Base-by-base conservation (phyloP, 2,113 vertebrate genomes). In the Miniopterus natalensis region DNA sequence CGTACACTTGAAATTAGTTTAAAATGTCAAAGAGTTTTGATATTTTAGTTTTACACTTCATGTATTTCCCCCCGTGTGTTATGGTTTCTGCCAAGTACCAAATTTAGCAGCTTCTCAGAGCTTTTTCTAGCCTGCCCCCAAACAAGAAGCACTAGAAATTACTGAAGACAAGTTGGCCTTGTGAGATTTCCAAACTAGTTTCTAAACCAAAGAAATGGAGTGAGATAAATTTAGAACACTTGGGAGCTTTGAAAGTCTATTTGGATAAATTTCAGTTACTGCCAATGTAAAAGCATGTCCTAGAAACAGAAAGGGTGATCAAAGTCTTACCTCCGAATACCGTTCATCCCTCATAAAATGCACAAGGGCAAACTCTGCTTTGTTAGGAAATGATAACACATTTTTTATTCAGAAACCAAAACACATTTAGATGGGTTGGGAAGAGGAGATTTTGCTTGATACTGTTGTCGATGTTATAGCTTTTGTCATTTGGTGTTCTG, bases 111-210 rank as follows among this genome's bases (percentile, higher is more conserved):
- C 68, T 51, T 96, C 94, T 95, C 57, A 1, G 85, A 97, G 95
- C 94, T 97, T 97, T 98, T 98, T 96, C 94, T 85, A 97, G 96
- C 91, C 92, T 96, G 85, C 70, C 96, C 96, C 96, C 89, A 96
- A 96, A 97, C 97, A 98, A 97, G 95, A 96, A 98, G 94, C 86
- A 95, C 92, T 97, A 96, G 95, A 97, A 97, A 98, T 96, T 97
- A 87, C 95, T 86, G 93, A 96, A 97, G 96, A 97, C 96, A 97
- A 96, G 95, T 97, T 93, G 86, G 96, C 96, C 96, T 97, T 98
- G 97, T 98, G 96, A 97, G 93, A 97, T 94, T 98, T 98, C 96
- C 95, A 98, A 97, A 95, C 85, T 93, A 95, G 96, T 96, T 95
- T 92, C 93, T 96, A 97, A 97, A 97, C 96, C 96, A 96, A 96